Conservation (phyloP, 2,797 vertebrate species). For the Eulemur mongoz region DNA sequence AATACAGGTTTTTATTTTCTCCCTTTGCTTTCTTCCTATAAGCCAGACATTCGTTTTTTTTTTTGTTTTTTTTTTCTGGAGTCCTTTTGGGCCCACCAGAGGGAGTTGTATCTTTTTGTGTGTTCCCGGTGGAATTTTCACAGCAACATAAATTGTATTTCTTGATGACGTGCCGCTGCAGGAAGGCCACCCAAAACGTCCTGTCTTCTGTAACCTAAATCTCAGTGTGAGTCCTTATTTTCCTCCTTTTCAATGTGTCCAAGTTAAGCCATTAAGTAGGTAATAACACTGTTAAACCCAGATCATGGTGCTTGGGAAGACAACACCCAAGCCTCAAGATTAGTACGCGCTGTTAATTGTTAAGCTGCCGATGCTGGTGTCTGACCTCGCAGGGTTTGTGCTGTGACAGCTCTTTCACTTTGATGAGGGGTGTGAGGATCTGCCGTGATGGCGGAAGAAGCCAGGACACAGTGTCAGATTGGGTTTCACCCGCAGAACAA, state of each 20-base stretch:
- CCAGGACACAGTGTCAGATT: conserved; percentile 77
- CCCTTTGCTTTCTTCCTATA: background rate
- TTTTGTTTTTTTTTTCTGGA: background rate
- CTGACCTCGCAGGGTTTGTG: conserved; percentile 57
- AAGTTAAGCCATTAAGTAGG: conserved; percentile 18
- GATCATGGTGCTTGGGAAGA: background rate
- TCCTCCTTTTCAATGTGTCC: background rate
- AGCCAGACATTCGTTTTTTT: background rate
- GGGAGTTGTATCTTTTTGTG: background rate
- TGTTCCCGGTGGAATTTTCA: background rate
- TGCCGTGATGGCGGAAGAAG: conserved; percentile 63
- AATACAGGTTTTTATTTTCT: background rate
- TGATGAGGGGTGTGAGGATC: conserved; percentile 67
- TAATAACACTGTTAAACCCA: conserved; percentile 50
- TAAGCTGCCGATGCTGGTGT: background rate
- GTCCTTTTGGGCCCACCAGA: background rate
- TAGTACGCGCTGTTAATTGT: conserved; percentile 59
- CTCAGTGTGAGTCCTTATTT: background rate
- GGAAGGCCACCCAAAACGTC: background rate
- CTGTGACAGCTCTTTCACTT: conserved; percentile 62
- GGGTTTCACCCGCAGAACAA: conserved; percentile 78
- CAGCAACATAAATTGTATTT: background rate
- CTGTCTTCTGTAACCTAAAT: background rate
- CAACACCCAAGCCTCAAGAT: background rate
- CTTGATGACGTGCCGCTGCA: background rate